Evolutionary conservation across 2,113 vertebrate genomes (phyloP).

Genomic region (Seriola rivoliana): DNA sequence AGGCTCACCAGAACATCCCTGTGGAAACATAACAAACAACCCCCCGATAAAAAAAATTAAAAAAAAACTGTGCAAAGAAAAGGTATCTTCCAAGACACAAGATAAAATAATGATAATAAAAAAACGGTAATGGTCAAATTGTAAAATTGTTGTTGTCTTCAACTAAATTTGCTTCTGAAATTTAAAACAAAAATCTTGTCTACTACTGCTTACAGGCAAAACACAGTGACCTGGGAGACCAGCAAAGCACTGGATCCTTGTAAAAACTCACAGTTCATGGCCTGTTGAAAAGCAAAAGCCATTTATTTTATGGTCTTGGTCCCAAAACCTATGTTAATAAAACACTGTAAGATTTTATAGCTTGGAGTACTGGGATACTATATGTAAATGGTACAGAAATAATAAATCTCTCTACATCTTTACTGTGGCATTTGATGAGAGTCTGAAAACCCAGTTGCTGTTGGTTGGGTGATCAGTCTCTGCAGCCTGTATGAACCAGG

Average conservation of each 20-base stretch:
- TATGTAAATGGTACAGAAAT: not conserved
- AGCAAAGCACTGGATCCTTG: not conserved
- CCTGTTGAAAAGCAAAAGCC: conserved; percentile 15
- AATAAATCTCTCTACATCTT: no score
- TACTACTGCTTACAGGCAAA: not conserved
- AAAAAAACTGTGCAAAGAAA: not conserved
- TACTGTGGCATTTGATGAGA: no score
- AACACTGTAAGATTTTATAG: not conserved
- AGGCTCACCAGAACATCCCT: conserved; percentile 88
- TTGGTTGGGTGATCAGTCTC: not conserved
- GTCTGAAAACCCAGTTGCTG: not conserved
- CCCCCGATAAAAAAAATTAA: not conserved
- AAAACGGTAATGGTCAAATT: not conserved
- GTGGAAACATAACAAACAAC: conserved; percentile 27
- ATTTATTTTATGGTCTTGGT: not conserved
- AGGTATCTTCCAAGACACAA: not conserved
- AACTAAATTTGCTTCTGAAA: not conserved
- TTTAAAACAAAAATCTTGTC: not conserved
- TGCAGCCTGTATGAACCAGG: no score
- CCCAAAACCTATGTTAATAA: not conserved
- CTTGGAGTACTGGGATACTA: not conserved
- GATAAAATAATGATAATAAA: no score
- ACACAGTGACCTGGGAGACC: not conserved
- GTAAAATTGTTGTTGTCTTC: not conserved
- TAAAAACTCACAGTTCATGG: conserved; percentile 22